A percentile compares a stretch with the other conserved stretches of the same genome.
These are phyloP conservation scores for Stenchaetothrips biformis DNA, from an alignment of 2,888 invertebrate genomes.

Conservation along the genomic window DNA sequence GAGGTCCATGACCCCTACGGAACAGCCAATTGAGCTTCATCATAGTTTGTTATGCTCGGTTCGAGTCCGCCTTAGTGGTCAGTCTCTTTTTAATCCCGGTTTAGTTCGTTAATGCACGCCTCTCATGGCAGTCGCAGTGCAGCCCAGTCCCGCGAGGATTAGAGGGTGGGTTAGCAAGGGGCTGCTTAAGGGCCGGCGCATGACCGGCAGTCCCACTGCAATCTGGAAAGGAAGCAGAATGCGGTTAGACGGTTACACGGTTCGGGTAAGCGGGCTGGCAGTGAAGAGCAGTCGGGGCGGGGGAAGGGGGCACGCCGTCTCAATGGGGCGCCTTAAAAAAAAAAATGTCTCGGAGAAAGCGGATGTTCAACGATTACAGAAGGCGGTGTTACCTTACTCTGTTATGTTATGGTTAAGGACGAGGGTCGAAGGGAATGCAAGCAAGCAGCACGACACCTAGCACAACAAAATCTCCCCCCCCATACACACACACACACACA, in stretches of 20 bases:
- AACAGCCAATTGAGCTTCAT: slow-evolving; percentile 89
- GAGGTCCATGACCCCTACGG: slow-evolving; percentile 67
- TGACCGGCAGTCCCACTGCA: background rate
- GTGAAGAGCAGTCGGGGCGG: background rate
- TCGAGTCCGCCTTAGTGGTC: background rate
- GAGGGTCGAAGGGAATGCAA: too few species aligned
- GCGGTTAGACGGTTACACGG: background rate
- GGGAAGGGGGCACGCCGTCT: background rate
- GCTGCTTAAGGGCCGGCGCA: background rate
- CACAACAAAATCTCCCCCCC: background rate
- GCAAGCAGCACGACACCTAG: background rate
- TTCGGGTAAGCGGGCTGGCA: background rate
- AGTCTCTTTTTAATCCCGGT: background rate
- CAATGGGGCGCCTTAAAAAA: too few species aligned
- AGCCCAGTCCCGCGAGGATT: background rate
- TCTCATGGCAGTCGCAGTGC: background rate
- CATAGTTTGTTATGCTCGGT: slow-evolving; percentile 50
- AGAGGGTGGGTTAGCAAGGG: background rate
- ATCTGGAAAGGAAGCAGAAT: background rate
- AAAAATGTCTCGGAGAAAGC: background rate
- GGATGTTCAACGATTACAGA: too few species aligned
- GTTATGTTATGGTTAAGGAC: too few species aligned
- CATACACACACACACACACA: background rate
- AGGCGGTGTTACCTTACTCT: too few species aligned
- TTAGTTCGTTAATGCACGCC: background rate